phyloP scores from a whole-genome alignment of 2,888 invertebrate genomes.

The Dryococelus australis region DNA sequence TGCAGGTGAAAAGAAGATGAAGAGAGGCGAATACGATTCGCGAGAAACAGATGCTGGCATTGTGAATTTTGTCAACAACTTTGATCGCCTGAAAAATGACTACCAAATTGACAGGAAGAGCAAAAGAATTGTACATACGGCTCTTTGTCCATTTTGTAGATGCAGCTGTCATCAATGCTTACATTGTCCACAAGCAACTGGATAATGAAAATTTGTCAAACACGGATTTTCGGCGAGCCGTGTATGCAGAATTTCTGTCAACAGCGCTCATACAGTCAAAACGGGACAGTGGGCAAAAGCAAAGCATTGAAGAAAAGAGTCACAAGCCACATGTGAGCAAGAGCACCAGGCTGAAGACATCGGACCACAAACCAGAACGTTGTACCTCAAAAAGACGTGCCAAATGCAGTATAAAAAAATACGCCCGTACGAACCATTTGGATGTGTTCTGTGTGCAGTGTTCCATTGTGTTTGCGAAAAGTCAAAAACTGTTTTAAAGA shows the following conservation, averaged over 20 bases:
- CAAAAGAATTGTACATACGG: slow-evolving; percentile 53
- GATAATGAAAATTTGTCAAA: too few species aligned
- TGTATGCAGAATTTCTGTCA: too few species aligned
- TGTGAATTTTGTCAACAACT: slow-evolving; percentile 52
- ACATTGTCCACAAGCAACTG: too few species aligned
- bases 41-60: slow-evolving; percentile 39
- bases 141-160: slow-evolving; percentile 51
- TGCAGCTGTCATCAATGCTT: slow-evolving; percentile 46
- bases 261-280: too few species aligned
- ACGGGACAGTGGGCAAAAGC: too few species aligned
- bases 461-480: slow-evolving; percentile 45
- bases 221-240: too few species aligned
- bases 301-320: too few species aligned
- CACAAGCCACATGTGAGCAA: too few species aligned
- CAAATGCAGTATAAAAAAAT: slow-evolving; percentile 45
- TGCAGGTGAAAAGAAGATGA: too few species aligned
- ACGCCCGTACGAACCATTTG: slow-evolving; percentile 46
- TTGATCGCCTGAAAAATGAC: slow-evolving; percentile 50
- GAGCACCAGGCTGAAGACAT: too few species aligned
- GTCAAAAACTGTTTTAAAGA: slow-evolving; percentile 41
- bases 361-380: slow-evolving; percentile 46
- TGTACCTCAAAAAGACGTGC: slow-evolving; percentile 45
- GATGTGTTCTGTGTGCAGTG: slow-evolving; percentile 45
- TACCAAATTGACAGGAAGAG: too few species aligned
- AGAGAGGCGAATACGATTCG: slow-evolving; percentile 13